Conservation (phyloP, 1,140 invertebrate species). For the Drosophila saltans region DNA sequence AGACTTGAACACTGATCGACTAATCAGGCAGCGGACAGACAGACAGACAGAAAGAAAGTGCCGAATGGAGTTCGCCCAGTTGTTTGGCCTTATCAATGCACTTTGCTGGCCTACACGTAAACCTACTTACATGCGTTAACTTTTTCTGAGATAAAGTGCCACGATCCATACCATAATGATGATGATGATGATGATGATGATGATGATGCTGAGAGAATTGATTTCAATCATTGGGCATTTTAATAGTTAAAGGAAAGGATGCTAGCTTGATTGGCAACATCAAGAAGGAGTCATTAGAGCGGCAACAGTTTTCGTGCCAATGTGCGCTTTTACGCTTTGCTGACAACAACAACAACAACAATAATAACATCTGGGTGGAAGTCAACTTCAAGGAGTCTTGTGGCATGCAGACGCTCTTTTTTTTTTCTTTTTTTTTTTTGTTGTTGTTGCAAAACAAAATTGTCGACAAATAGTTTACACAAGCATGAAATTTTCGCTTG, state of each 20-base stretch:
- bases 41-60: conserved; percentile 41
- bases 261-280: conserved; percentile 35
- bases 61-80: conserved; percentile 10
- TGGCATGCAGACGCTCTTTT: conserved; percentile 61
- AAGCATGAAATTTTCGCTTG: conserved; percentile 76
- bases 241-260: conserved; percentile 42
- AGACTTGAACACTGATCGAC: conserved; percentile 65
- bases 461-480: conserved; percentile 82
- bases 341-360: background rate
- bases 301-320: conserved; percentile 64
- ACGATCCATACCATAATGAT: background rate
- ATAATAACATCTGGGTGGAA: no score
- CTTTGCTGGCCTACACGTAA: conserved; percentile 77
- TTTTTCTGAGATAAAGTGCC: conserved; percentile 57
- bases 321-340: conserved; percentile 71
- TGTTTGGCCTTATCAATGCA: conserved; percentile 67
- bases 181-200: background rate
- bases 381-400: conserved; percentile 30
- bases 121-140: conserved; percentile 78
- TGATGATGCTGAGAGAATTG: conserved; percentile 47
- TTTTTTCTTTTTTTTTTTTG: background rate
- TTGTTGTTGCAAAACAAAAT: conserved; percentile 78
- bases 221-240: conserved; percentile 77
- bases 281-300: conserved; percentile 65
- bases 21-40: conserved; percentile 53